Evolutionary conservation across 92 coral and sea anemone species (phyloP), one percentile per base, ranked within the genome.

Genomic region (Actinernus sp.): DNA sequence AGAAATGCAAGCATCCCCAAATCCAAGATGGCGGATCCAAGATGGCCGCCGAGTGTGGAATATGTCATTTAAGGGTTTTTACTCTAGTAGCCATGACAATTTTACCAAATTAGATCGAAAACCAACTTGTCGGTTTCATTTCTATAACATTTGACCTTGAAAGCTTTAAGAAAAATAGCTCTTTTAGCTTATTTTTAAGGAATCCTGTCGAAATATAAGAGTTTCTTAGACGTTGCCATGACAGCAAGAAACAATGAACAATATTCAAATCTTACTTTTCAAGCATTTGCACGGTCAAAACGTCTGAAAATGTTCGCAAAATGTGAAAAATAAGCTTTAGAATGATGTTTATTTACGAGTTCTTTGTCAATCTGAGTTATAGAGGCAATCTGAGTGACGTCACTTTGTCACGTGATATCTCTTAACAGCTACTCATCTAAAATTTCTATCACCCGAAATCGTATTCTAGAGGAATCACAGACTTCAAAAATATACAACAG

Each of bases 351-450:
- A 40, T 28, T 56, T 56, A 27, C 39, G 39, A 48, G 33, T 47
- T 26, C 48, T 65, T 18, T 31, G 48, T 30, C 39, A 41, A 39
- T 37, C 43, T 12, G 9, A 10, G 39, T 50, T 26, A 18, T 12
- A 47, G 27, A 25, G 57, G 31, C 31, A 31, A 65, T 25, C 23
- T 48, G 24, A 52, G 32, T 55, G 65, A 68, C 53, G 65, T 52
- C 65, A 52, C 17, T 23, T 53, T 1, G 34, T 55, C 76, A 68
- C 76, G 76, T 68, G 76, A 68, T 68, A 53, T 54, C n/a, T 27
- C 50, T 18, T 19, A 22, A 36, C 3, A 49, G 64, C 52, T 51
- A 33, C 64, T 67, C 53, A 49, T 29, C 14, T 17, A 25, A 30
- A 11, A 30, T 27, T 21, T 7, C 62, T 23, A 56, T 68, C 53